Evolutionary conservation across 2,888 invertebrate species (phyloP).

Genomic region (Hydraecia micacea): DNA sequence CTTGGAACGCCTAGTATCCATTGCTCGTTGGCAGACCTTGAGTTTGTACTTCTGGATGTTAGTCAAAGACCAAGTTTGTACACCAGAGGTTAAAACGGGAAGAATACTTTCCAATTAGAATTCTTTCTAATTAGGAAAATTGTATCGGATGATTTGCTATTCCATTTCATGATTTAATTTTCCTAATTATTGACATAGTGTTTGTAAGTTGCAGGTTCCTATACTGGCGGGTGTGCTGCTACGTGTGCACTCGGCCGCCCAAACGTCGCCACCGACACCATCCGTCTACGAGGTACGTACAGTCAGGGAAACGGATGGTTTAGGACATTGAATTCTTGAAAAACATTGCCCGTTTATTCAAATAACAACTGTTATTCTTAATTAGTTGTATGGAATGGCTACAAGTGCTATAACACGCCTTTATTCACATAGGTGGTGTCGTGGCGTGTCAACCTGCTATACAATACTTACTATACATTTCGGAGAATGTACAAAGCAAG

Average conservation of each 20-base stretch:
- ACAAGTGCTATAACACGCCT: too few relatives aligned
- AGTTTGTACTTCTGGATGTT: too few relatives aligned
- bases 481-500: neutral
- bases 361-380: neutral
- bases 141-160: neutral
- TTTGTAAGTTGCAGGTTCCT: slow-evolving; percentile 91
- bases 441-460: neutral
- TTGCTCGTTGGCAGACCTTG: too few relatives aligned
- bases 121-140: neutral
- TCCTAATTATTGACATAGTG: neutral
- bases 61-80: too few relatives aligned
- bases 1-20: too few relatives aligned
- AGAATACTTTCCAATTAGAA: too few relatives aligned
- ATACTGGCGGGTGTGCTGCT: slow-evolving; percentile 98
- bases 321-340: neutral
- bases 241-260: slow-evolving; percentile 95
- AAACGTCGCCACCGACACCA: slow-evolving; percentile 86
- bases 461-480: neutral
- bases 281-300: slow-evolving; percentile 68
- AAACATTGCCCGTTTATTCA: neutral
- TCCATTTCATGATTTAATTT: too few relatives aligned
- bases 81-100: too few relatives aligned
- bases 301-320: neutral
- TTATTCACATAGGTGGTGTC: neutral
- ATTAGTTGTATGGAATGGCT: neutral